Evolutionary conservation across 2,113 vertebrate genomes (phyloP), one percentile per base, ranked within the genome.

Genomic region (Chaetodon trifascialis): DNA sequence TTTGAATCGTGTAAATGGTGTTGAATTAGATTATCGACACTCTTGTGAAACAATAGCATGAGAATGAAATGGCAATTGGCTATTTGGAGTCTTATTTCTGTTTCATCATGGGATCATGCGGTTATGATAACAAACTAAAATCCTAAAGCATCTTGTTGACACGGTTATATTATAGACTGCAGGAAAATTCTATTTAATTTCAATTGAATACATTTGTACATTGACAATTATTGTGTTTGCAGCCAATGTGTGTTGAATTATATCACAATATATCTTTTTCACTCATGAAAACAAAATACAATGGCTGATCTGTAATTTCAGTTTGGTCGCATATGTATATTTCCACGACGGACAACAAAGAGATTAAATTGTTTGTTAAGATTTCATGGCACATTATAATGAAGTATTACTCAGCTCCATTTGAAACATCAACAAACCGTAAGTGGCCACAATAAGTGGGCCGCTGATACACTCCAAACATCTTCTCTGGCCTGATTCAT

Each of bases 401-500:
- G 72, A 86, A 73, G 78, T 67, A 76, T 83, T 76, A 59, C 55
- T 23, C 12, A n/a, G 30, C 56, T 78, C 23, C 4, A 16, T 70
- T 49, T 79, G 54, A 86, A 89, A 73, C 74, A 85, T 76, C 55
- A 80, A 82, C 78, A 74, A 79, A 70, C 46, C 38, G 40, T 80
- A 77, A 86, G 80, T 40, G 76, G 85, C 76, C 55, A 76, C 70
- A 67, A 59, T 82, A 89, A 90, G 70, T 36, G 67, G 68, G 73
- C 62, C 14, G 1, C 69, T 75, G 80, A 82, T 82, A 60, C 62
- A 30, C 60, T 55, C 67, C 55, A 68, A 82, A 84, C 6, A 40
- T 56, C 74, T 73, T 81, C 51, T 60, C 49, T 2, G 19, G 79
- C 55, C 80, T 81, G 86, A 91, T 92, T 88, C 87, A 84, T 60